phyloP scores from a whole-genome alignment of 2,113 vertebrate species.

The Falco punctatus region DNA sequence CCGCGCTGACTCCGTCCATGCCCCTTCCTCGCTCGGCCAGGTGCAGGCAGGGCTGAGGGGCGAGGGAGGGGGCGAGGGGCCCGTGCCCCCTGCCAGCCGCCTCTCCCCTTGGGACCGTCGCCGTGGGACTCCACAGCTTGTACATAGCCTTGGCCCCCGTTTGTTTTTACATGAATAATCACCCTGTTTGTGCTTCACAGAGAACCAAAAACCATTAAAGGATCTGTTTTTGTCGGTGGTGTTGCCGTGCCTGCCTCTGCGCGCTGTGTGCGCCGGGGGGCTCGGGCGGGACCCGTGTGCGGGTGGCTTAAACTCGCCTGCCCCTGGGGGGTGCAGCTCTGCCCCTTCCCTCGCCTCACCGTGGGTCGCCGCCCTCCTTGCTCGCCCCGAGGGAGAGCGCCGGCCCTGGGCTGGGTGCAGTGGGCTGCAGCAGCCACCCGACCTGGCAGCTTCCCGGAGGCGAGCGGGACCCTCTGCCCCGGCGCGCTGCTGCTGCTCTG shows the following conservation, averaged over 20 bases:
- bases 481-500: no score
- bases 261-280: not conserved
- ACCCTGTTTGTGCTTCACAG: slow-evolving; percentile 52
- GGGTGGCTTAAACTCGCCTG: no score
- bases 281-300: no score
- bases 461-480: not conserved
- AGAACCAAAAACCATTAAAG: slow-evolving; percentile 62
- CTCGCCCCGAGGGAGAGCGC: not conserved
- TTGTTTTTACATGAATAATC: slow-evolving; percentile 59
- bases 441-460: not conserved
- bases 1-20: not conserved
- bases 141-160: slow-evolving; percentile 34
- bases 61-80: not conserved
- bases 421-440: not conserved
- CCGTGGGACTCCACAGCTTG: slow-evolving; percentile 9
- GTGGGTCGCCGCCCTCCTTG: not conserved
- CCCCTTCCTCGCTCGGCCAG: not conserved
- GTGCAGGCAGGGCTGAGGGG: not conserved
- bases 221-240: slow-evolving; percentile 34
- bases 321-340: rapidly evolving
- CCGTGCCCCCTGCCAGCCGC: not conserved
- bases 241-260: not conserved
- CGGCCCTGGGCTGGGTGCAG: not conserved
- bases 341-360: not conserved
- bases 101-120: not conserved